Percentiles rank a stretch among this genome's conserved stretches.
These are phyloP conservation scores for Seira sanloemensis DNA, from an alignment of 2,888 invertebrate genomes.

Conservation along the genomic window DNA sequence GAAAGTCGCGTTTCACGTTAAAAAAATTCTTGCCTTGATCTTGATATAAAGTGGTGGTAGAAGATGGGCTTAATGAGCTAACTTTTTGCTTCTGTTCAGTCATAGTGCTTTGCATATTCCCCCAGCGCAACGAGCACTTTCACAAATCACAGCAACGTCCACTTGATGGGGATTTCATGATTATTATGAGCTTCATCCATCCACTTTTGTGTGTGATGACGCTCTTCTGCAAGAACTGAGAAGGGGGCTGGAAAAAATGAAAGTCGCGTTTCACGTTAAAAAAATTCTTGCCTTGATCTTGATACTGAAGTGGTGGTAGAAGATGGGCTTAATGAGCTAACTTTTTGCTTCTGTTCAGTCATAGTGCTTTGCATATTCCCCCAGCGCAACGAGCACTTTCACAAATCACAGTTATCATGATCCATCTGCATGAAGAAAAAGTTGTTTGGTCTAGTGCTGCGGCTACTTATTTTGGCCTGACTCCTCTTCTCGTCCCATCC, in stretches of 20 bases:
- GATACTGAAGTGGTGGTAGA: slow-evolving; percentile 14
- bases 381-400: background rate
- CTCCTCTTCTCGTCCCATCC: background rate
- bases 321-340: slow-evolving; percentile 47
- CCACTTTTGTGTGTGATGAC: background rate
- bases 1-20: background rate
- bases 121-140: background rate
- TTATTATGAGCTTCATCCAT: slow-evolving; percentile 27
- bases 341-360: slow-evolving; percentile 55
- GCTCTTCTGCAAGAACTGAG: background rate
- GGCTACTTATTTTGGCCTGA: background rate
- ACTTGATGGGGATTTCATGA: slow-evolving; percentile 54
- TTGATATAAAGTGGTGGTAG: slow-evolving; percentile 13
- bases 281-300: background rate
- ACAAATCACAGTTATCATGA: background rate
- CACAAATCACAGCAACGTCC: too few relatives aligned
- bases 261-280: background rate
- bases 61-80: slow-evolving; percentile 46
- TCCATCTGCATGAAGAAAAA: slow-evolving; percentile 24
- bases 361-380: background rate
- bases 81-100: slow-evolving; percentile 55
- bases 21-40: background rate
- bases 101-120: background rate
- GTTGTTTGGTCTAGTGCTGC: slow-evolving; percentile 27
- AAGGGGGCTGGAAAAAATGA: slow-evolving; percentile 25